phyloP scores from a whole-genome alignment of 2,113 vertebrate genomes.

The Spilogale gracilis region DNA sequence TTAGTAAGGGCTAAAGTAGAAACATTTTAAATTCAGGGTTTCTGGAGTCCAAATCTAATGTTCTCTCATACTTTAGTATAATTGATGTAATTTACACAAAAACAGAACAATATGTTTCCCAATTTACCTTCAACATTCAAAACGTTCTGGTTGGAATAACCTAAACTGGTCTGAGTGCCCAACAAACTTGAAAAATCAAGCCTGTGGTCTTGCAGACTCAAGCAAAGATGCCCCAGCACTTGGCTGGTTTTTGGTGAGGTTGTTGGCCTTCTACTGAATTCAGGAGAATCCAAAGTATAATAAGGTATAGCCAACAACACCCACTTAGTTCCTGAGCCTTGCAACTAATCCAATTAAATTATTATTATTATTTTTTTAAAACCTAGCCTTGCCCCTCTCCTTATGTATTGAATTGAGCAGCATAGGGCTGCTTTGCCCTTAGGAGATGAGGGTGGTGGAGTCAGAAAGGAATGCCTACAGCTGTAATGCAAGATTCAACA shows the following conservation, averaged over 20 bases:
- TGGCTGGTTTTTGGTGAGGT: not conserved
- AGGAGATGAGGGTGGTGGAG: not conserved
- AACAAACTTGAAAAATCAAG: not conserved
- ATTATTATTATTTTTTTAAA: not conserved
- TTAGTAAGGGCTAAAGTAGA: not conserved
- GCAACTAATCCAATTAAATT: constrained; percentile 36
- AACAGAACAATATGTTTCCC: not conserved
- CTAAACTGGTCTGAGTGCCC: not conserved
- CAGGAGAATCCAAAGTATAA: not conserved
- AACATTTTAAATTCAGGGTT: constrained; percentile 22
- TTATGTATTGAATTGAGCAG: not conserved
- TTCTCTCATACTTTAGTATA: not conserved
- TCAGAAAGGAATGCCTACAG: not conserved
- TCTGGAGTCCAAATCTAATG: not conserved
- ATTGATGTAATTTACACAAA: constrained; percentile 43
- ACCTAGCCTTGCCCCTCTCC: not conserved
- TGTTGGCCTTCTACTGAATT: not conserved
- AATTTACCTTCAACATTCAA: not conserved
- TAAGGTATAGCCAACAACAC: not conserved
- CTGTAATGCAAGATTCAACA: constrained; percentile 7
- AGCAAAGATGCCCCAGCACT: not conserved
- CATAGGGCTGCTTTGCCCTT: not conserved
- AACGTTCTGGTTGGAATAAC: not conserved
- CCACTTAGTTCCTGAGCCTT: not conserved
- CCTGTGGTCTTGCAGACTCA: not conserved